phyloP scores from a whole-genome alignment of 2,888 invertebrate species.

The Hylaea fasciaria region DNA sequence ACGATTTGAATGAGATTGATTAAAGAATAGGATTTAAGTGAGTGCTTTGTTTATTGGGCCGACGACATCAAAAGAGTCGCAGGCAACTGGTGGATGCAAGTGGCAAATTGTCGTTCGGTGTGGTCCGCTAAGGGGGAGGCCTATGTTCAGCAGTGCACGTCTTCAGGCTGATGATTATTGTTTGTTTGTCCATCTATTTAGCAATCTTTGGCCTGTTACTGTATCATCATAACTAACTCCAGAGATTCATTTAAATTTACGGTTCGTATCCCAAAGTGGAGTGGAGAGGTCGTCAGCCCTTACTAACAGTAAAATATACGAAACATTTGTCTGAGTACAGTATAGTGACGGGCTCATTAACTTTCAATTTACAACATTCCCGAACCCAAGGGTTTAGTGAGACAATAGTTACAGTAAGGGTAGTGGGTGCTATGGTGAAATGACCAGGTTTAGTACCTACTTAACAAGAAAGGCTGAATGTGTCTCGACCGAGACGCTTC shows the following conservation, averaged over 20 bases:
- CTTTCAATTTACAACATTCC: conserved; percentile 28
- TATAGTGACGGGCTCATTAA: conserved; percentile 19
- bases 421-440: background rate
- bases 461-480: no score
- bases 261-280: background rate
- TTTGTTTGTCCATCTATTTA: no score
- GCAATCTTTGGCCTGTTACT: no score
- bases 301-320: conserved; percentile 20
- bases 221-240: no score
- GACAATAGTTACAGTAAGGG: conserved; percentile 12
- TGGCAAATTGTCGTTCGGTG: no score
- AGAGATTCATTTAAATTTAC: background rate
- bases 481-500: no score
- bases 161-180: no score
- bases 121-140: no score
- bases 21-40: conserved; percentile 1
- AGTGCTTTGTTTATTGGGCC: no score
- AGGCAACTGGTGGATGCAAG: no score
- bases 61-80: no score
- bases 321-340: conserved; percentile 19
- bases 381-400: background rate
- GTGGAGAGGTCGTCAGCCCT: conserved; percentile 7
- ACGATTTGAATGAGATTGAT: background rate
- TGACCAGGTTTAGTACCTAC: background rate
- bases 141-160: no score